Evolutionary conservation across 2,888 invertebrate genomes (phyloP).

Genomic region (Luperina testacea): DNA sequence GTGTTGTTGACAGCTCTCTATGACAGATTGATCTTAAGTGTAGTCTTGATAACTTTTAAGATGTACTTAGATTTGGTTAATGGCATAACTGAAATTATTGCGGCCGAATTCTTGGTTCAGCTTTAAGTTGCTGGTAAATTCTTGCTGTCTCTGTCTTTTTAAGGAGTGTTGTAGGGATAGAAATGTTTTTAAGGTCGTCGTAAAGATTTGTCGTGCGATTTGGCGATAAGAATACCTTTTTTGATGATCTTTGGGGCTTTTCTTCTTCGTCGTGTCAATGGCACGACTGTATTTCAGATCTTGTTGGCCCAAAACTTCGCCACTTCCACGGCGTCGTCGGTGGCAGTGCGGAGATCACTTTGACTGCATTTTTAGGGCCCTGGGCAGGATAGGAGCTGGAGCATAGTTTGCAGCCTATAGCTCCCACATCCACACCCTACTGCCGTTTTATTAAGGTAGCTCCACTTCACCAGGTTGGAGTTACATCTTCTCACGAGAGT

Average conservation of each 20-base stretch:
- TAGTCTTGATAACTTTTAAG: slow-evolving; percentile 1
- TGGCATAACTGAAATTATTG: not conserved
- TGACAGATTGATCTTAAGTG: slow-evolving; percentile 31
- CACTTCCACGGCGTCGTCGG: not conserved
- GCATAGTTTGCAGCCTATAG: not conserved
- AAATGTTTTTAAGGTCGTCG: not conserved
- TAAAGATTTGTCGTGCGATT: not conserved
- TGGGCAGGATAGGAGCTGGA: not conserved
- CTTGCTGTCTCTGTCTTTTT: too few relatives aligned
- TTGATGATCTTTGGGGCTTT: not conserved
- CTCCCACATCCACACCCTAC: not conserved
- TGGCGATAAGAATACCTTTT: not conserved
- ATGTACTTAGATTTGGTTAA: slow-evolving; percentile 15
- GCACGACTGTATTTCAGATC: not conserved
- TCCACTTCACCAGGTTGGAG: not conserved
- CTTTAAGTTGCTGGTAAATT: not conserved
- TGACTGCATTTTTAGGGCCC: not conserved
- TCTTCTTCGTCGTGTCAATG: not conserved
- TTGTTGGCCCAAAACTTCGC: not conserved
- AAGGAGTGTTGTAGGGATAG: not conserved
- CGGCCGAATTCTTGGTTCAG: too few relatives aligned
- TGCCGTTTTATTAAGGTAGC: not conserved
- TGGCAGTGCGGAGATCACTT: not conserved
- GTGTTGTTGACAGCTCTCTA: slow-evolving; percentile 12
- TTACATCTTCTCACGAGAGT: not conserved